Base-by-base conservation (phyloP, 92 coral and sea anemone genomes). In the Ricordea florida region DNA sequence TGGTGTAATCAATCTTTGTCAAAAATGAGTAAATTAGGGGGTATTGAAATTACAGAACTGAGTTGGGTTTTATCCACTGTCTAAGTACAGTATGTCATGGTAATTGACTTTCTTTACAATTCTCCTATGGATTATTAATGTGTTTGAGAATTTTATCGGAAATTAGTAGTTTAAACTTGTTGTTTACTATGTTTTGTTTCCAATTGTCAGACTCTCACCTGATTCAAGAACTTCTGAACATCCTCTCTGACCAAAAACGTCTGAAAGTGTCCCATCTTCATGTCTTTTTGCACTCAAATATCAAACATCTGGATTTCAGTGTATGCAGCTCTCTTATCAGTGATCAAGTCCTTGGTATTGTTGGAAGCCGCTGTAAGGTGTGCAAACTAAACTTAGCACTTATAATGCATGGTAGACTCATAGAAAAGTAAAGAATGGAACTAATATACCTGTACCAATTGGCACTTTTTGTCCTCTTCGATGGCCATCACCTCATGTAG, bases 341-440 rank as follows among this genome's bases (percentile, higher is more conserved):
- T 49, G 92, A 90, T 42, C 62, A 75, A 57, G 25, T 82, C 29
- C 68, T 90, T 10, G 36, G 40, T 72, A 56, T 62, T 59, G 62
- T 90, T 22, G 57, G 74, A 32, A 69, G 18, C 18, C 79, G 92
- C 10, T 90, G 96, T 38, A 78, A 90, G 92, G 96, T 90, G 69
- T 40, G 65, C 27, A 24, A 6, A 10, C 33, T 2, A 27, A 2
- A 51, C 5, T 18, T 14, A 23, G 13, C 11, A 15, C 10, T 21
- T 30, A 51, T 1, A 18, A 51, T 11, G 27, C 11, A n/a, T 51
- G 23, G 15, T 51, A n/a, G n/a, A n/a, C n/a, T n/a, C n/a, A n/a
- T n/a, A n/a, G n/a, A n/a, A n/a, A n/a, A n/a, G n/a, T n/a, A n/a
- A n/a, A n/a, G n/a, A n/a, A n/a, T n/a, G n/a, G n/a, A n/a, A n/a